phyloP scores from a whole-genome alignment of 2,888 invertebrate genomes.

The Drosophila phalerata region DNA sequence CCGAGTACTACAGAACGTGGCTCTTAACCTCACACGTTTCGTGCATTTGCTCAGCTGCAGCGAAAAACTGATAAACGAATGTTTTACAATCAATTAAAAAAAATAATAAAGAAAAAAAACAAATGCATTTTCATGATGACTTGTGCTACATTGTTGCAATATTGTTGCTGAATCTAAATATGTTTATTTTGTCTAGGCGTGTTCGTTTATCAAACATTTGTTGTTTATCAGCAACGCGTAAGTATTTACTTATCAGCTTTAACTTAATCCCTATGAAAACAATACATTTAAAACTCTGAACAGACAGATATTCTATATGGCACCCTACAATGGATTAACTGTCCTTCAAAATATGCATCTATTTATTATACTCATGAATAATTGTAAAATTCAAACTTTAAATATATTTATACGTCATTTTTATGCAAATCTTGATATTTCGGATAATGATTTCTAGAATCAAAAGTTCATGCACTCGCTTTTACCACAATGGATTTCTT shows the following conservation, averaged over 20 bases:
- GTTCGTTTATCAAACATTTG: constrained; percentile 41
- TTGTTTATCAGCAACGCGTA: constrained; percentile 42
- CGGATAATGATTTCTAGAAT: too few species aligned
- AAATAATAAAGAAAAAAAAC: not conserved
- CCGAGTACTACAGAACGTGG: constrained; percentile 50
- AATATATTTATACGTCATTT: too few species aligned
- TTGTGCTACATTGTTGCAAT: constrained; percentile 36
- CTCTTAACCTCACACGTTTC: constrained; percentile 62
- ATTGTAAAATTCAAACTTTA: too few species aligned
- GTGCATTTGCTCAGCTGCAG: constrained; percentile 45
- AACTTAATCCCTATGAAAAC: constrained; percentile 3
- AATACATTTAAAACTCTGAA: too few species aligned
- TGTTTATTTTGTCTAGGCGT: constrained; percentile 21
- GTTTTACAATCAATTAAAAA: constrained; percentile 28
- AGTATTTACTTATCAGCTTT: constrained; percentile 40
- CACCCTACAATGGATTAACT: not conserved
- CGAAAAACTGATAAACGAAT: constrained; percentile 36
- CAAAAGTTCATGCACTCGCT: too few species aligned
- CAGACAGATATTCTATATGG: not conserved
- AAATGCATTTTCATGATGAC: constrained; percentile 17
- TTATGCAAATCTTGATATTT: too few species aligned
- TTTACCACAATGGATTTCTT: too few species aligned
- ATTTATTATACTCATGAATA: not conserved
- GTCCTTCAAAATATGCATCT: not conserved
- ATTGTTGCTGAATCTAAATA: constrained; percentile 7